These are phyloP conservation scores for Caenorhabditis imperialis DNA, from an alignment of 2,888 invertebrate species.

Conservation along the genomic window DNA sequence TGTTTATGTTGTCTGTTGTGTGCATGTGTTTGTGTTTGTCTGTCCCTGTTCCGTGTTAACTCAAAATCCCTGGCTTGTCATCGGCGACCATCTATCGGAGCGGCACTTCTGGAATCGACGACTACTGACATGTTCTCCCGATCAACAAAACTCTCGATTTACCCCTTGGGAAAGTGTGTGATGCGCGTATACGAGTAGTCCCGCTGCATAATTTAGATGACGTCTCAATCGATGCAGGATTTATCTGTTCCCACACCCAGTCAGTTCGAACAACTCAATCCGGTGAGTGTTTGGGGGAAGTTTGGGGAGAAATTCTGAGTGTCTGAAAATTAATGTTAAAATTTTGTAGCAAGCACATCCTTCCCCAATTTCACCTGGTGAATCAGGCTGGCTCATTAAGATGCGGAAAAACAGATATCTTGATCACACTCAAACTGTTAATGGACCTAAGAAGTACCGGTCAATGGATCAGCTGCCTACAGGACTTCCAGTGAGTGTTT, in stretches of 20 bases:
- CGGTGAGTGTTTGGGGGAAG: conserved; percentile 15
- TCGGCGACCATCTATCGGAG: too few relatives aligned
- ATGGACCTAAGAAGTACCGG: conserved; percentile 31
- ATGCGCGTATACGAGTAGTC: too few relatives aligned
- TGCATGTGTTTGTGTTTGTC: conserved; percentile 18
- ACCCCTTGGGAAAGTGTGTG: too few relatives aligned
- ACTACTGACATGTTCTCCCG: conserved; percentile 27
- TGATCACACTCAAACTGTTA: conserved; percentile 42
- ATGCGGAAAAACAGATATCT: conserved; percentile 67
- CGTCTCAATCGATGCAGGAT: conserved; percentile 53
- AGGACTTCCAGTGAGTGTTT: background rate
- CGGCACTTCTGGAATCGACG: conserved; percentile 1
- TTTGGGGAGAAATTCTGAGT: background rate
- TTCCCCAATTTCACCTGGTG: conserved; percentile 55
- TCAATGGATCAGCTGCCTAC: conserved; percentile 51
- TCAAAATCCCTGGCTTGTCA: conserved; percentile 44
- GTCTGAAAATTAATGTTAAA: background rate
- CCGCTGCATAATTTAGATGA: conserved; percentile 46
- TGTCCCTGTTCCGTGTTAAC: conserved; percentile 25
- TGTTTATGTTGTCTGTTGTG: conserved; percentile 23
- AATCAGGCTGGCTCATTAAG: conserved; percentile 69
- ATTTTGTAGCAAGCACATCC: conserved; percentile 46
- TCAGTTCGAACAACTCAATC: conserved; percentile 34
- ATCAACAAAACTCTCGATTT: background rate
- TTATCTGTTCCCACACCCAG: conserved; percentile 39